These are phyloP conservation scores for Tachysurus fulvidraco DNA, from an alignment of 2,113 vertebrate species.

Conservation along the genomic window DNA sequence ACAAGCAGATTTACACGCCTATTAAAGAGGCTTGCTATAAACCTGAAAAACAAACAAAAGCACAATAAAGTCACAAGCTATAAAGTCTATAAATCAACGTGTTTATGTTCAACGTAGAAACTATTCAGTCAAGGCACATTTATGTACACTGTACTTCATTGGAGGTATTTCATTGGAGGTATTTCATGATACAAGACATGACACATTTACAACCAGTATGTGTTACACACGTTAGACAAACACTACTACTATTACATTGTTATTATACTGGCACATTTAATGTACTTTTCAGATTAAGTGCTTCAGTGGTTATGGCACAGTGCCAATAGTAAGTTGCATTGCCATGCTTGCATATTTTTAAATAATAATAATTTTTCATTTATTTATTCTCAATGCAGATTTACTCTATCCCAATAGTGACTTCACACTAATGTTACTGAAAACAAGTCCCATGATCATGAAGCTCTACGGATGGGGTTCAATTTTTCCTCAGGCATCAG, in stretches of 20 bases:
- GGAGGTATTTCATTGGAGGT: not conserved
- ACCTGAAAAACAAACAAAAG: not conserved
- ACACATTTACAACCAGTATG: not conserved
- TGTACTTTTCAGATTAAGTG: not conserved
- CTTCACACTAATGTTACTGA: not conserved
- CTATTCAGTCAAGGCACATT: not conserved
- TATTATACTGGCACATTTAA: conserved; percentile 9
- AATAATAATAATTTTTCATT: not conserved
- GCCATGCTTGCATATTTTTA: not conserved
- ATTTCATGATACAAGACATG: not conserved
- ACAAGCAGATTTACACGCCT: not conserved
- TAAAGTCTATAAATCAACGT: too few species aligned
- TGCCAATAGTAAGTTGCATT: not conserved
- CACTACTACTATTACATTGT: not conserved
- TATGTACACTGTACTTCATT: too few species aligned
- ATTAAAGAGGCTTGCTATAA: not conserved
- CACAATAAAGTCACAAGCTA: not conserved
- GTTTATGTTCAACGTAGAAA: not conserved
- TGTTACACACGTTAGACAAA: not conserved
- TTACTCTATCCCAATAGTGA: not conserved
- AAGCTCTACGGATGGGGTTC: not conserved
- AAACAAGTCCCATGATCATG: not conserved
- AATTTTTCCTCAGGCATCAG: not conserved
- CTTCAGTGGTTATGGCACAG: not conserved
- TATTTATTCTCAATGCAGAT: not conserved